Percentiles rank a stretch among this genome's conserved stretches.
Conservation (phyloP, 2,888 invertebrate genomes). For the Germaria angustata region DNA sequence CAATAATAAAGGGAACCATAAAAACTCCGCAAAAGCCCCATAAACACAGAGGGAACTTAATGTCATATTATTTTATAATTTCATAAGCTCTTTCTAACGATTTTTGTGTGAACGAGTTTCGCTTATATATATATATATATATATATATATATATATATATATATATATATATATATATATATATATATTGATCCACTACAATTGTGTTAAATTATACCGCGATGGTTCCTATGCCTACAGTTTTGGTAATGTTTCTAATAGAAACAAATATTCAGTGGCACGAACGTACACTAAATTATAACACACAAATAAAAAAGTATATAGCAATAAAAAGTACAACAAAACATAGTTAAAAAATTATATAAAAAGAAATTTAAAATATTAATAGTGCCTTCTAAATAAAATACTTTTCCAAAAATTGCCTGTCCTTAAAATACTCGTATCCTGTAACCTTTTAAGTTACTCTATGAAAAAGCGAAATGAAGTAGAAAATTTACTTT, state of each 20-base stretch:
- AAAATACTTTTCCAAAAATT: no score
- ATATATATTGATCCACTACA: neutral
- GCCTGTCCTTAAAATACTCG: no score
- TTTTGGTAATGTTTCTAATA: neutral
- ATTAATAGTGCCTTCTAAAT: no score
- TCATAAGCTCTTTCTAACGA: constrained; percentile 41
- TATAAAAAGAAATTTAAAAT: no score
- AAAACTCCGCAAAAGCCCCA: constrained; percentile 33
- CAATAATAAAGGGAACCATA: neutral
- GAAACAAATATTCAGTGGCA: neutral
- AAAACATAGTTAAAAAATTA: no score
- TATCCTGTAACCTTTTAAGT: no score
- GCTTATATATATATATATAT: neutral
- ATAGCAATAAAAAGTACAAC: neutral
- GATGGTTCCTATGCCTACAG: neutral
- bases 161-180: neutral
- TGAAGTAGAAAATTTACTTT: no score
- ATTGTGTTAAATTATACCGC: constrained; percentile 22
- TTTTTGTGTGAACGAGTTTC: constrained; percentile 5
- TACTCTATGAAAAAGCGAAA: no score
- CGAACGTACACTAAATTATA: neutral
- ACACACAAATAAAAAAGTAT: neutral
- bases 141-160: neutral
- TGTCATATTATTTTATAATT: constrained; percentile 61
- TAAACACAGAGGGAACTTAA: constrained; percentile 53